Conservation (phyloP, 2,113 vertebrate genomes). For the Osmerus mordax region DNA sequence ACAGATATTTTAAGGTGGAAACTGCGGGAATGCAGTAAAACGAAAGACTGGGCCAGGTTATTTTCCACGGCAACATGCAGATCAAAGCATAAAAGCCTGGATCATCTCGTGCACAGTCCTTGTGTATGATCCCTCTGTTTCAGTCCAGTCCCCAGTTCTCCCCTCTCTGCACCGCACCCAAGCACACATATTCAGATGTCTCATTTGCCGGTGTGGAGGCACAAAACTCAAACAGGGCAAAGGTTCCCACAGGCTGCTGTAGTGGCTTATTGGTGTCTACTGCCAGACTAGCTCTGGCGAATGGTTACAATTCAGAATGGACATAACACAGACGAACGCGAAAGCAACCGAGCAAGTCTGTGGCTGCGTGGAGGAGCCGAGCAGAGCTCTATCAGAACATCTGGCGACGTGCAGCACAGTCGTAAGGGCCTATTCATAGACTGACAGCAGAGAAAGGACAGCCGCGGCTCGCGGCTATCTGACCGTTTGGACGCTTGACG, state of each 20-base stretch:
- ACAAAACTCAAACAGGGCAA: conserved; percentile 52
- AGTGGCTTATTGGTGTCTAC: conserved; percentile 48
- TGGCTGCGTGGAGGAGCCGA: conserved; percentile 27
- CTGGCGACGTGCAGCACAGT: conserved; percentile 41
- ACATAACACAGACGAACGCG: conserved; percentile 64
- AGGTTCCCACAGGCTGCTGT: conserved; percentile 60
- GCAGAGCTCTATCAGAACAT: conserved; percentile 54
- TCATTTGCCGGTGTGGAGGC: conserved; percentile 58
- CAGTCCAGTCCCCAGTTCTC: conserved; percentile 38
- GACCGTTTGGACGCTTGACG: conserved; percentile 41
- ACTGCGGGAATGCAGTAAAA: conserved; percentile 48
- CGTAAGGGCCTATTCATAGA: conserved; percentile 50
- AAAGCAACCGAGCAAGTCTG: conserved; percentile 63
- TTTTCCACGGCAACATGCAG: conserved; percentile 62
- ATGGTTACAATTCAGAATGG: conserved; percentile 52
- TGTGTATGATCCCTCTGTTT: conserved; percentile 61
- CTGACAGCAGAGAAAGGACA: conserved; percentile 39
- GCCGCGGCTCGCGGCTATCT: conserved; percentile 38
- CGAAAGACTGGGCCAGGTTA: conserved; percentile 46
- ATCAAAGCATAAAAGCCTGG: conserved; percentile 61
- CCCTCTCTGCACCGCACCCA: conserved; percentile 39
- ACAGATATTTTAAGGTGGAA: conserved; percentile 51
- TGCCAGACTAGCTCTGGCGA: conserved; percentile 33
- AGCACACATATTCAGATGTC: conserved; percentile 55
- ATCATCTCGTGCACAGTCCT: conserved; percentile 51